Percentiles rank a stretch among this genome's conserved stretches.
phyloP scores from a whole-genome alignment of 1,140 invertebrate species.

The Microvelia longipes region DNA sequence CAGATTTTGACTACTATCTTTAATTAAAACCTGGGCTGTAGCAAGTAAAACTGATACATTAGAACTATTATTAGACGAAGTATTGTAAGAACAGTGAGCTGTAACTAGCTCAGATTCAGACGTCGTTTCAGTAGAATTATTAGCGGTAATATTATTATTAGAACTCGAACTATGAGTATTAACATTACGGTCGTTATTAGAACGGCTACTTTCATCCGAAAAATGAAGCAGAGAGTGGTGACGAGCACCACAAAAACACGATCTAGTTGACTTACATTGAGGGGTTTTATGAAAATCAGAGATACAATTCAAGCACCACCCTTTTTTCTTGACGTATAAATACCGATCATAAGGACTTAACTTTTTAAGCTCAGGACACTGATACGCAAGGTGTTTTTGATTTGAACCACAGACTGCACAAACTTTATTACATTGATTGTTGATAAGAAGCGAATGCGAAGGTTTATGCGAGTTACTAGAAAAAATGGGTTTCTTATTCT shows the following conservation, averaged over 20 bases:
- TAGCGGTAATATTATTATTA: too few relatives aligned
- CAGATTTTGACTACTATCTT: too few relatives aligned
- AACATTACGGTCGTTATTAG: too few relatives aligned
- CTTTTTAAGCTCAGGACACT: not conserved
- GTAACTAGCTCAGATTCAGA: too few relatives aligned
- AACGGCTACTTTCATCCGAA: not conserved
- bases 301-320: not conserved
- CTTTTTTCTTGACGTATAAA: not conserved
- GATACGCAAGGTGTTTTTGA: not conserved
- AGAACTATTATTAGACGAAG: too few relatives aligned
- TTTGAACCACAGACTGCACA: not conserved
- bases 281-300: not conserved
- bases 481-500: not conserved
- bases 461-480: not conserved
- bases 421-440: too few relatives aligned
- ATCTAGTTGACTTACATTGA: not conserved
- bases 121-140: too few relatives aligned
- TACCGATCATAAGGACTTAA: not conserved
- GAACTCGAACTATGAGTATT: too few relatives aligned
- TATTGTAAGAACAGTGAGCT: too few relatives aligned
- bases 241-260: not conserved
- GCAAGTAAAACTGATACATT: too few relatives aligned
- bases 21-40: too few relatives aligned
- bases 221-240: not conserved
- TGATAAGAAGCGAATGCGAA: not conserved